Percentiles rank a stretch among this genome's conserved stretches.
These are phyloP conservation scores for Pygmarrhopalites habei DNA, from an alignment of 1,140 invertebrate genomes.

Conservation along the genomic window DNA sequence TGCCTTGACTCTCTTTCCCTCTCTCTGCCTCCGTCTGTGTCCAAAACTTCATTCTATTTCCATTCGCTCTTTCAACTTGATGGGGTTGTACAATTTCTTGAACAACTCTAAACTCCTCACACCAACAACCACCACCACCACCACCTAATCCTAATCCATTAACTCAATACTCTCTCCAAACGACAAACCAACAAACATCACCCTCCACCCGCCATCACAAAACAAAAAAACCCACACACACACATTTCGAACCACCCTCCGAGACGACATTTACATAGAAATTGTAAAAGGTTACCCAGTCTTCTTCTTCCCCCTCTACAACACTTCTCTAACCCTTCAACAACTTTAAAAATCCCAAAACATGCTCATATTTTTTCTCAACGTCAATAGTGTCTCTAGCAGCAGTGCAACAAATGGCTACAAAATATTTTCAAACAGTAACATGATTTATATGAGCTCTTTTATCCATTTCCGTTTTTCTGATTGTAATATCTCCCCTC, in stretches of 20 bases:
- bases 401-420: too few species aligned
- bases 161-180: not conserved
- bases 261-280: constrained; percentile 10
- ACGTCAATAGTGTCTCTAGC: too few species aligned
- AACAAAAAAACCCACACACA: not conserved
- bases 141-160: not conserved
- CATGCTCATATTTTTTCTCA: too few species aligned
- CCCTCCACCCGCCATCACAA: not conserved
- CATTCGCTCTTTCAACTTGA: not conserved
- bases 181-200: not conserved
- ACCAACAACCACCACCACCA: not conserved
- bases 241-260: constrained; percentile 3
- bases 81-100: not conserved
- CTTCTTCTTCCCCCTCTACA: too few species aligned
- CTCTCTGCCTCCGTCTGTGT: too few species aligned
- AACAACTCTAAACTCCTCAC: not conserved
- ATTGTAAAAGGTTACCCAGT: constrained; percentile 10
- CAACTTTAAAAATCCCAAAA: too few species aligned
- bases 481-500: too few species aligned
- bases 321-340: too few species aligned
- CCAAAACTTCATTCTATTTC: constrained; percentile 10
- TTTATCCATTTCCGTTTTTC: too few species aligned
- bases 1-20: not conserved
- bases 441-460: too few species aligned
- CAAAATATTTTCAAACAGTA: too few species aligned